Evolutionary conservation across 2,797 vertebrate genomes (phyloP).

Genomic region (Hydrophis major): DNA sequence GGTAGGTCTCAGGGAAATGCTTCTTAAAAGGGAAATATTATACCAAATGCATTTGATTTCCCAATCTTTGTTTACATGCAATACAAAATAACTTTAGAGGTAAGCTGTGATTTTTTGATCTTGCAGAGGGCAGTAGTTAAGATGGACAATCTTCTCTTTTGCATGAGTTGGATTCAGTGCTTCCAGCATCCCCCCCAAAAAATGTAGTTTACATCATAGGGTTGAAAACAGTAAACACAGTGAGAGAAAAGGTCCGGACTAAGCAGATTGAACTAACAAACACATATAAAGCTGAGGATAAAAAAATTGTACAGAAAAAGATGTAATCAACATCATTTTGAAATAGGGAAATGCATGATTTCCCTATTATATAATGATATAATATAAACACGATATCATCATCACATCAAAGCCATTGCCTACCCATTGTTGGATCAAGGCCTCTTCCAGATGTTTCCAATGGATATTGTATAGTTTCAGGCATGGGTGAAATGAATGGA

Average conservation of each 20-base stretch:
- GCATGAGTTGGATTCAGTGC: not conserved
- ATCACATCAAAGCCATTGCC: too few relatives aligned
- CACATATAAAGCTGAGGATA: not conserved
- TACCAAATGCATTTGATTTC: not conserved
- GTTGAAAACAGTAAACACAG: not conserved
- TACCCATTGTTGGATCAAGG: too few relatives aligned
- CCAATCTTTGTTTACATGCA: not conserved
- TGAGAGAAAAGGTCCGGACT: not conserved
- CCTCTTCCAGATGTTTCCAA: too few relatives aligned
- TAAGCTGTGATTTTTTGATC: not conserved
- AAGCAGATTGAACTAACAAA: not conserved
- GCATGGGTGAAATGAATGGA: too few relatives aligned
- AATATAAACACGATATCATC: too few relatives aligned
- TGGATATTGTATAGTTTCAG: too few relatives aligned
- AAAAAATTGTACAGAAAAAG: too few relatives aligned
- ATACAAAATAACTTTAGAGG: not conserved
- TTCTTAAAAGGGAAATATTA: constrained; percentile 20
- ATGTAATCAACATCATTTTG: too few relatives aligned
- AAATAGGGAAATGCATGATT: too few relatives aligned
- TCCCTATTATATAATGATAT: too few relatives aligned
- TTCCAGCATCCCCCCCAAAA: not conserved
- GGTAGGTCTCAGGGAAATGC: not conserved
- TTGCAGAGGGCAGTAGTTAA: not conserved
- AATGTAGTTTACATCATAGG: not conserved
- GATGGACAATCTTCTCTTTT: not conserved